Evolutionary conservation across 2,888 invertebrate species (phyloP), one percentile per base, ranked within the genome.

Genomic region (Hipparchia semele): DNA sequence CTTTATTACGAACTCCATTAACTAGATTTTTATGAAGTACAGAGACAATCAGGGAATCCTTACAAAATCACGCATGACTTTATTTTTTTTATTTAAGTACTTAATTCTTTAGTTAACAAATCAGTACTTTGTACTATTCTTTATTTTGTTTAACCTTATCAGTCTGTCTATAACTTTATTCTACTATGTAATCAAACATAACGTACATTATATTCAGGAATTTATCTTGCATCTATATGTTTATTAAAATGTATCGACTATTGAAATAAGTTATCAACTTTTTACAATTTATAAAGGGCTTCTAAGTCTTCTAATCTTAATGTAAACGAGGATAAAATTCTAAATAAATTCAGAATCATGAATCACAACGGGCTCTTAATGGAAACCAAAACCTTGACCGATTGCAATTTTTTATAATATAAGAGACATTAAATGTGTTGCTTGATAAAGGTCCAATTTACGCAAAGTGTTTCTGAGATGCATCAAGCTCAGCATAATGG

Each of bases 391-490:
- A 79, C 72, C 75, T 75, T 79, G 79, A 79, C 77, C 78, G 68
- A 68, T 72, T 75, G 72, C 68, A 76, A 23, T 51, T 75, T 74
- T 69, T 71, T 75, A 78, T 81, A 80, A 79, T 79, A 80, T 79
- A 82, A 81, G 79, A 76, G 64, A 73, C 73, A 78, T 58, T 75
- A 81, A 86, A 83, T 84, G 80, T 79, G 80, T 84, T 78, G 76
- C 71, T 72, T 79, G 88, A 88, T 87, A 87, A 86, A 82, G 76
- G 73, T 65, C 75, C 76, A 79, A 84, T 86, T 82, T 85, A 86
- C 82, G 81, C 81, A 83, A 84, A 85, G 84, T 84, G 80, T 80
- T 82, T 80, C 78, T 69, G 73, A 78, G 79, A 80, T 79, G 73
- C 78, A 80, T 75, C 66, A 69, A 54, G 73, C 75, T 70, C 73